These are phyloP conservation scores for Hippoglossus hippoglossus DNA, from an alignment of 2,797 vertebrate species.

Conservation along the genomic window DNA sequence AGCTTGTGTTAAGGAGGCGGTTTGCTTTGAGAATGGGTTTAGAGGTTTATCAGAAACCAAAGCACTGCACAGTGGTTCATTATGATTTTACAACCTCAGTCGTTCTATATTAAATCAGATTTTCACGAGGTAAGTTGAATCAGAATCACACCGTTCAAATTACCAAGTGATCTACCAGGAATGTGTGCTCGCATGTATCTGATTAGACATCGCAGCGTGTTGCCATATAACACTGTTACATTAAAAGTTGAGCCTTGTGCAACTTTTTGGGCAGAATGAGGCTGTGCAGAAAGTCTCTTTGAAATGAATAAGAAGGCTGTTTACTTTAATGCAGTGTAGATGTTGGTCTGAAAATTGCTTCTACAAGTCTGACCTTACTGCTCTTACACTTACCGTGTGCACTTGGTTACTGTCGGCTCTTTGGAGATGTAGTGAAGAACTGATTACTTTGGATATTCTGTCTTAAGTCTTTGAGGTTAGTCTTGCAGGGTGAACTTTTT, in stretches of 20 bases:
- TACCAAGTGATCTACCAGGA: background rate
- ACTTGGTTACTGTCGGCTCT: background rate
- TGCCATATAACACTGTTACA: background rate
- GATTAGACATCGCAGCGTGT: background rate
- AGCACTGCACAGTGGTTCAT: background rate
- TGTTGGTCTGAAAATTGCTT: background rate
- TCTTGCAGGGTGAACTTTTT: background rate
- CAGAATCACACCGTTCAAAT: background rate
- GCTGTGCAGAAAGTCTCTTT: background rate
- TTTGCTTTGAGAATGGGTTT: background rate
- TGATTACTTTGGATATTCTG: no score
- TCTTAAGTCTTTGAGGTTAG: background rate
- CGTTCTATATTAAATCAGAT: background rate
- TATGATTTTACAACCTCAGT: background rate
- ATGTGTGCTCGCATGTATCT: background rate
- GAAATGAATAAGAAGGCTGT: background rate
- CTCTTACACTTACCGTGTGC: background rate
- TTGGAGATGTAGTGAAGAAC: no score
- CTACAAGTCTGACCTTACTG: background rate
- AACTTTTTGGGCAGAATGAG: background rate
- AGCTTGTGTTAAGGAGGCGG: background rate
- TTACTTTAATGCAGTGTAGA: background rate
- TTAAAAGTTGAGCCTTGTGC: no score
- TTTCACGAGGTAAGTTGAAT: background rate
- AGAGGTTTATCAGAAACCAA: background rate